Conservation (phyloP, 2,113 vertebrate species). For the Myrmecobius fasciatus region DNA sequence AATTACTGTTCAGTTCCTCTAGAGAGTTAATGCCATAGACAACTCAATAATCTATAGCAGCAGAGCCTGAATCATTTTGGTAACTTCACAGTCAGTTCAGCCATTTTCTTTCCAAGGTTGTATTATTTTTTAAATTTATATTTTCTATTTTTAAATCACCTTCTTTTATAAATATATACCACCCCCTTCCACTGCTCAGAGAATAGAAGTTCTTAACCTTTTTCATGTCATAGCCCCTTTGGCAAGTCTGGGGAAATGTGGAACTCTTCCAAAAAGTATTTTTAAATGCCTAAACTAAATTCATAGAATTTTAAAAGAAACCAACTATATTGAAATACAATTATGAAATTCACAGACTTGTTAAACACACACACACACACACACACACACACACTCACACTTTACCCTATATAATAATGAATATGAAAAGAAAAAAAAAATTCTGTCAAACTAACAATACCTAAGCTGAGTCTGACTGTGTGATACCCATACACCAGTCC, state of each 20-base stretch:
- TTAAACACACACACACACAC: too few relatives aligned
- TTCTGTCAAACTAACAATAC: background rate
- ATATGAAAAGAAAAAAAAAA: background rate
- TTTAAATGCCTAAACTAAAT: background rate
- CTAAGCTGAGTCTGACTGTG: background rate
- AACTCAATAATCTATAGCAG: background rate
- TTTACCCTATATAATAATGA: background rate
- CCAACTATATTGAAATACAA: background rate
- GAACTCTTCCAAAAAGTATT: background rate
- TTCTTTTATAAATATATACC: background rate
- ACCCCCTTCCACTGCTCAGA: background rate
- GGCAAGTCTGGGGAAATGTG: background rate
- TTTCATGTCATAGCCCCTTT: background rate
- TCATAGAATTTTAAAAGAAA: background rate
- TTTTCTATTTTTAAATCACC: background rate
- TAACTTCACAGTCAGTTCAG: background rate
- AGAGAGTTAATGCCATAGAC: background rate
- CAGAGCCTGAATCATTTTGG: background rate
- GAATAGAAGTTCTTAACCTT: background rate
- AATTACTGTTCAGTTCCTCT: background rate
- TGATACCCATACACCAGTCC: background rate
- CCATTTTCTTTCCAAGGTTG: background rate
- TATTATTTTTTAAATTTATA: background rate
- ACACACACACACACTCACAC: too few relatives aligned
- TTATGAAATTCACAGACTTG: background rate